Evolutionary conservation across 2,888 invertebrate species (phyloP).

Genomic region (Andrena dorsata): DNA sequence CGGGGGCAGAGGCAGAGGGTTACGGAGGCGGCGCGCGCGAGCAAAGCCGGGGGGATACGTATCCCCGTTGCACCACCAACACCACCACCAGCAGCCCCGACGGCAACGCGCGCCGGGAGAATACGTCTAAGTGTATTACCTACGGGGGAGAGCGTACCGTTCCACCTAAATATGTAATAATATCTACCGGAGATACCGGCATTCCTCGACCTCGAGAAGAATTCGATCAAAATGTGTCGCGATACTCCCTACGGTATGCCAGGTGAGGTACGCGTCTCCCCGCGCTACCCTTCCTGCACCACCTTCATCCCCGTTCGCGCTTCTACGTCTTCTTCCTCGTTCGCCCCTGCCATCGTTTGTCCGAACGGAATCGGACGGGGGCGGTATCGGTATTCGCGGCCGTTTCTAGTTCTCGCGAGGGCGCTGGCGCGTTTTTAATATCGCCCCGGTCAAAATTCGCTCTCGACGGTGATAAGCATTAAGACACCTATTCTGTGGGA

Average conservation of each 20-base stretch:
- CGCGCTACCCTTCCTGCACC: conserved; percentile 27
- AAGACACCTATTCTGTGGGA: too few species aligned
- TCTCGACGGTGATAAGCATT: too few species aligned
- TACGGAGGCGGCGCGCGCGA: conserved; percentile 50
- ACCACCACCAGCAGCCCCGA: not conserved
- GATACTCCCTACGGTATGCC: conserved; percentile 72
- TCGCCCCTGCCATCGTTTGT: conserved; percentile 29
- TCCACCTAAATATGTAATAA: conserved; percentile 80
- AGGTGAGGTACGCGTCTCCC: conserved; percentile 72
- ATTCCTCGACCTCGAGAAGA: conserved; percentile 73
- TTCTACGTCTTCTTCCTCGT: conserved; percentile 41
- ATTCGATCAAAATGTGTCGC: conserved; percentile 77
- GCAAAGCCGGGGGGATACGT: conserved; percentile 65
- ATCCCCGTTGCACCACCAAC: conserved; percentile 53
- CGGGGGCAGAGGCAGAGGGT: conserved; percentile 54
- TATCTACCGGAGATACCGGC: conserved; percentile 72
- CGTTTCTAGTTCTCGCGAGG: not conserved
- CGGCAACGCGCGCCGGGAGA: conserved; percentile 37
- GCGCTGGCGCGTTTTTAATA: too few species aligned
- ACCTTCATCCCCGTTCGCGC: conserved; percentile 27
- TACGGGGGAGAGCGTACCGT: conserved; percentile 55
- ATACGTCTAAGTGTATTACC: conserved; percentile 73
- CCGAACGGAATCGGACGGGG: conserved; percentile 43
- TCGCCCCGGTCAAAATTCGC: too few species aligned
- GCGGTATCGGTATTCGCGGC: conserved; percentile 31